phyloP scores from a whole-genome alignment of 2,113 vertebrate genomes.

The Pyxicephalus adspersus region DNA sequence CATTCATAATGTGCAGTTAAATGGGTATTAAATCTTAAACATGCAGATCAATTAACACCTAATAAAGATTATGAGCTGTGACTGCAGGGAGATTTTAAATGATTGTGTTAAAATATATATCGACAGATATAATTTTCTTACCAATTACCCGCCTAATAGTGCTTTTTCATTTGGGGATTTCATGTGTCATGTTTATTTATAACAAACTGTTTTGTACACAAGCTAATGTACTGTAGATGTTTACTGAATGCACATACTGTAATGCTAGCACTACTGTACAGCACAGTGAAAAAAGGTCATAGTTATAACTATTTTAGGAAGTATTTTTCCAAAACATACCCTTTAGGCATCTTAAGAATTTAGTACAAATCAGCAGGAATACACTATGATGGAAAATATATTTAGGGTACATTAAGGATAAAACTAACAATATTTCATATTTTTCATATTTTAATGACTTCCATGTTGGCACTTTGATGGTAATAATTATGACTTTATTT shows the following conservation, averaged over 20 bases:
- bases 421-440: too few relatives aligned
- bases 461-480: too few relatives aligned
- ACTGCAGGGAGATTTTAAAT: conserved; percentile 49
- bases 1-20: conserved; percentile 40
- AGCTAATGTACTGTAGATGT: background rate
- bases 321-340: too few relatives aligned
- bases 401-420: too few relatives aligned
- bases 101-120: conserved; percentile 40
- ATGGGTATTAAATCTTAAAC: conserved; percentile 47
- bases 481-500: too few relatives aligned
- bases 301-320: too few relatives aligned
- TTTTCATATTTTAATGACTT: too few relatives aligned
- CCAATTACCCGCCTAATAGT: conserved; percentile 43
- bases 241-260: background rate
- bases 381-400: too few relatives aligned
- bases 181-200: background rate
- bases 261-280: background rate
- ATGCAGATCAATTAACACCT: conserved; percentile 53
- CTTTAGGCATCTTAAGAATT: too few relatives aligned
- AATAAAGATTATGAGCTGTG: conserved; percentile 54
- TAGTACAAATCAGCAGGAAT: too few relatives aligned
- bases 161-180: conserved; percentile 15
- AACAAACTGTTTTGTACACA: conserved; percentile 5
- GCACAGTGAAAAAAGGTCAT: too few relatives aligned
- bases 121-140: conserved; percentile 35